Base-by-base conservation (phyloP, 2,113 vertebrate genomes). In the Donacobius atricapilla region DNA sequence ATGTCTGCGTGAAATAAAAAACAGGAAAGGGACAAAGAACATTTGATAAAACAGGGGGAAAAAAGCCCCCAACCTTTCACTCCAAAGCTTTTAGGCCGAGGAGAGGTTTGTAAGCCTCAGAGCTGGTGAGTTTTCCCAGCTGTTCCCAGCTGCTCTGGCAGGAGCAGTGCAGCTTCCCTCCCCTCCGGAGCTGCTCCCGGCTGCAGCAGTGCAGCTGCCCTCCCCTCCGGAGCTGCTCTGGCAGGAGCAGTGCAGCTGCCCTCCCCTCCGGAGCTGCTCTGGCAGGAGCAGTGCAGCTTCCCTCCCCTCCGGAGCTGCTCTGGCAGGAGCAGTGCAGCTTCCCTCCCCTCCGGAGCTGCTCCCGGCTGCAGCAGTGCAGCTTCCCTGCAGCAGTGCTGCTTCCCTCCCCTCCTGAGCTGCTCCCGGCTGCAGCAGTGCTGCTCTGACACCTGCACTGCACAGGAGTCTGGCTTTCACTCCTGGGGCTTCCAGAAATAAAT, bases 1-100 rank as follows among this genome's bases (percentile, higher is more conserved):
- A 90, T 93, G 81, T 23, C 63, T 47, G 35, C 90, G 87, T 42
- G 78, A 93, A 88, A 82, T 80, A 61, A 77, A 65, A 85, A 90
- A 30, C 92, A 95, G 88, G 92, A 95, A 80, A 69, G 37, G 66
- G 54, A 76, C 54, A 80, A 80, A 86, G 92, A 76, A 61, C 66
- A 45, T 89, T 71, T 78, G 78, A 88, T 94, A 85, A 76, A 95
- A 68, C 11, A 5, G 50, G 30, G 27, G 19, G 25, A 2, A 2
- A 6, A 47, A 53, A 39, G 13, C 6, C 0, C 3, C 28, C 58
- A 69, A 69, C 44, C 75, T 88, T 61, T 45, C 25, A 27, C 50
- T 88, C 44, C 57, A 65, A 78, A 85, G 90, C 87, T 90, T 78
- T 69, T 40, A 86, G 87, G 85, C 94, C 61, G 82, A 53, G 90